Evolutionary conservation across 2,113 vertebrate species (phyloP).

Genomic region (Vulpes ferrilata): DNA sequence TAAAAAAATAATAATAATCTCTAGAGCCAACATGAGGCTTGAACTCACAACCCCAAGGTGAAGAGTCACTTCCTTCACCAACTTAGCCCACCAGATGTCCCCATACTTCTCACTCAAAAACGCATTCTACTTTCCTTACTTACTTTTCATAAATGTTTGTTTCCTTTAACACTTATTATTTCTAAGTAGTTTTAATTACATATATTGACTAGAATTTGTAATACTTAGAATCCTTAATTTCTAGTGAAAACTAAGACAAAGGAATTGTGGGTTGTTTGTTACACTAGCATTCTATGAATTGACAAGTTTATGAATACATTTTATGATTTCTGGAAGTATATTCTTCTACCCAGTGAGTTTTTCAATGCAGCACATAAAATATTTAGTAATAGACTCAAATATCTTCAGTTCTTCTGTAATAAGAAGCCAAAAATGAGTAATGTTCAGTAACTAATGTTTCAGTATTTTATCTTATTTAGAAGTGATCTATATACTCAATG

Average conservation of each 20-base stretch:
- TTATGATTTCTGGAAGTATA: not conserved
- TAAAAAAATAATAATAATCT: not conserved
- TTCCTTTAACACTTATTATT: not conserved
- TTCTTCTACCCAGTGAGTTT: not conserved
- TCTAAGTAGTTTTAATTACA: not conserved
- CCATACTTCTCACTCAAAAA: not conserved
- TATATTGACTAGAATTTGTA: not conserved
- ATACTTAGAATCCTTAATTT: not conserved
- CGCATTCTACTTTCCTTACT: not conserved
- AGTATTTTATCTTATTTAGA: not conserved
- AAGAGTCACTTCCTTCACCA: not conserved
- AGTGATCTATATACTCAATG: not conserved
- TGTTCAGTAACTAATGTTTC: not conserved
- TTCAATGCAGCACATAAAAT: not conserved
- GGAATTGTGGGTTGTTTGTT: not conserved
- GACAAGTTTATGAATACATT: not conserved
- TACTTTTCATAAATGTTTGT: not conserved
- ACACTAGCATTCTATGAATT: not conserved
- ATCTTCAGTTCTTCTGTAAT: not conserved
- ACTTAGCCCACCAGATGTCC: not conserved
- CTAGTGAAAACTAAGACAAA: not conserved
- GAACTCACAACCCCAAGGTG: not conserved
- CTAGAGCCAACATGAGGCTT: not conserved
- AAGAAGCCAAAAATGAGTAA: not conserved
- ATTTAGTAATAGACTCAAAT: not conserved